phyloP scores from a whole-genome alignment of 2,113 vertebrate species.

The Paradoxurus hermaphroditus region DNA sequence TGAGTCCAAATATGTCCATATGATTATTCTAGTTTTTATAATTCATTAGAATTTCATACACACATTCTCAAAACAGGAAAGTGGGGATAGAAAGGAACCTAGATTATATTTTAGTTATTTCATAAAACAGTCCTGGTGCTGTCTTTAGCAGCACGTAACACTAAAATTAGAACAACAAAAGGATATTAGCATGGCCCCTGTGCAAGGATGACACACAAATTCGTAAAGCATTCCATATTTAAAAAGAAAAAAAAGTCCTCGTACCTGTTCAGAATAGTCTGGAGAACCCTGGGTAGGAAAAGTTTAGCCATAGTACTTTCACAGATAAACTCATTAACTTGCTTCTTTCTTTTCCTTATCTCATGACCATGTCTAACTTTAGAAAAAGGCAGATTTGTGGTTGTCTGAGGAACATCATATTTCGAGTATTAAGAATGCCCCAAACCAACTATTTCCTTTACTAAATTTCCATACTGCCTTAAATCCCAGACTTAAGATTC shows the following conservation, averaged over 20 bases:
- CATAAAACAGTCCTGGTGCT: constrained; percentile 16
- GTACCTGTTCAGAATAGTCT: not conserved
- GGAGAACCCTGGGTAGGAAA: not conserved
- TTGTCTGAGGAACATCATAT: not conserved
- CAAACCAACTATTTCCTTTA: not conserved
- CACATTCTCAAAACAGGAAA: constrained; percentile 45
- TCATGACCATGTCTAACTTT: not conserved
- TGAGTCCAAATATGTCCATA: constrained; percentile 29
- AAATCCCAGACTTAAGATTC: not conserved
- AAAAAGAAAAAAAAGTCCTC: constrained; percentile 17
- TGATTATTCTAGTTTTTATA: constrained; percentile 44
- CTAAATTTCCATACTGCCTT: not conserved
- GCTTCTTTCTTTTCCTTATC: not conserved
- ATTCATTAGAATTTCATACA: constrained; percentile 46
- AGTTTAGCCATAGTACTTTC: not conserved
- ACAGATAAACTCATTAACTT: not conserved
- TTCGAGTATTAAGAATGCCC: not conserved
- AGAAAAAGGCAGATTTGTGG: not conserved
- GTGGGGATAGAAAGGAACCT: not conserved
- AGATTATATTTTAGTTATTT: constrained; percentile 40
- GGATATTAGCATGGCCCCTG: not conserved
- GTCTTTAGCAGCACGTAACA: not conserved
- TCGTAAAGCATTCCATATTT: not conserved
- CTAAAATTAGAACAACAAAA: not conserved
- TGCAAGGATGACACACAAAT: not conserved